Evolutionary conservation across 2,888 invertebrate genomes (phyloP).

Genomic region (Axea sp.): DNA sequence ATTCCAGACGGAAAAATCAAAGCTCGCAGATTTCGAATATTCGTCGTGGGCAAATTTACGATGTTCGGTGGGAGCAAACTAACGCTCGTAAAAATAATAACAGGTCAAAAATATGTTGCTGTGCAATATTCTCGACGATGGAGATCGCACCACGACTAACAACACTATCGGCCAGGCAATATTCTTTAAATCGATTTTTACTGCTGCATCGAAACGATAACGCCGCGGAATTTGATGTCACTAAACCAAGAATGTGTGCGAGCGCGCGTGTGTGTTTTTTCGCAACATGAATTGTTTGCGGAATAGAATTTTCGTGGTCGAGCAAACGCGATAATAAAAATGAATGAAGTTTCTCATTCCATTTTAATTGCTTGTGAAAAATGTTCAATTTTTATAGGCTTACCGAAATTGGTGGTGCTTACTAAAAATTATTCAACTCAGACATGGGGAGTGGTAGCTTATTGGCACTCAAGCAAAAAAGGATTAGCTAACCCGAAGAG

Average conservation of each 20-base stretch:
- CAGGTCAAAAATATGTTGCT: constrained; percentile 43
- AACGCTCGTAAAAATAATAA: constrained; percentile 50
- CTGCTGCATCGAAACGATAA: constrained; percentile 21
- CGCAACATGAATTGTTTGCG: constrained; percentile 1
- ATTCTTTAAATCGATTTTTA: constrained; percentile 50
- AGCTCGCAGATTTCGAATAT: constrained; percentile 6
- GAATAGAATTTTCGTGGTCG: constrained; percentile 15
- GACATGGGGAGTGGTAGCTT: constrained; percentile 25
- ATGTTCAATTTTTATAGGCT: constrained; percentile 7
- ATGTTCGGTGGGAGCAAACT: constrained; percentile 23
- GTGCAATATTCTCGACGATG: constrained; percentile 31
- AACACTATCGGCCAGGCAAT: constrained; percentile 36
- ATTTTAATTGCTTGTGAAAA: constrained; percentile 30
- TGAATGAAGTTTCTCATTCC: constrained; percentile 9
- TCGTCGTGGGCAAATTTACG: constrained; percentile 40
- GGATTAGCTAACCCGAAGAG: constrained; percentile 44
- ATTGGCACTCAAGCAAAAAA: constrained; percentile 30
- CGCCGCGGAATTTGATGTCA: constrained; percentile 16
- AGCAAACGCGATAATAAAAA: constrained; percentile 6
- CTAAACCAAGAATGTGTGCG: constrained; percentile 27
- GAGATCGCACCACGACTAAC: constrained; percentile 41
- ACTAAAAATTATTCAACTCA: constrained; percentile 22
- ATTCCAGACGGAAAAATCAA: background rate
- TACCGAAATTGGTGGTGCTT: constrained; percentile 5
- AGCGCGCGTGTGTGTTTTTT: constrained; percentile 7